Evolutionary conservation across 2,113 vertebrate species (phyloP).

Genomic region (Lipotes vexillifer): DNA sequence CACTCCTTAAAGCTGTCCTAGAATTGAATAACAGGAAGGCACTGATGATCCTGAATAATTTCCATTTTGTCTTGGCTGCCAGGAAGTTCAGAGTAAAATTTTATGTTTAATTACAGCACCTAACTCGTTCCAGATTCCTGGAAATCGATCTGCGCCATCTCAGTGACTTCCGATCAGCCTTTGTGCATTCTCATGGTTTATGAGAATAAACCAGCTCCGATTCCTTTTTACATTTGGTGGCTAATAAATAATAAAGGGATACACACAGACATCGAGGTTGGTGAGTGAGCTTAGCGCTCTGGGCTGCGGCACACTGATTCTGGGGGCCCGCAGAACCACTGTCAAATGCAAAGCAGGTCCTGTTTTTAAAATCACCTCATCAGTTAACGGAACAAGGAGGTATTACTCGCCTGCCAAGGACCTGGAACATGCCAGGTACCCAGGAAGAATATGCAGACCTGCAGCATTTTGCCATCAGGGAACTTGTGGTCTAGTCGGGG

Average conservation of each 20-base stretch:
- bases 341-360: background rate
- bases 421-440: background rate
- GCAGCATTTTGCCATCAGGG: background rate
- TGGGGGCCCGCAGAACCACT: rapidly evolving
- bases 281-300: rapidly evolving
- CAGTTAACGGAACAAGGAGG: background rate
- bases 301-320: rapidly evolving
- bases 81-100: background rate
- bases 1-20: background rate
- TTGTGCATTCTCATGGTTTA: rapidly evolving
- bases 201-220: rapidly evolving
- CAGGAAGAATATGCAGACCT: background rate
- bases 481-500: rapidly evolving
- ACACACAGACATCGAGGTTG: rapidly evolving
- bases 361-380: background rate
- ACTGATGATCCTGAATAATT: background rate
- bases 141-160: background rate
- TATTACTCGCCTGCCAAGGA: background rate
- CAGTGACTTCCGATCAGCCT: background rate
- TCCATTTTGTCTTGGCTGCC: constrained; percentile 16
- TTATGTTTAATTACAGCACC: background rate
- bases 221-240: background rate
- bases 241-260: background rate
- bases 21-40: background rate
- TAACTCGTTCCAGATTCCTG: background rate